phyloP scores from a whole-genome alignment of 2,888 invertebrate species.

The Sminthurinus aureus region DNA sequence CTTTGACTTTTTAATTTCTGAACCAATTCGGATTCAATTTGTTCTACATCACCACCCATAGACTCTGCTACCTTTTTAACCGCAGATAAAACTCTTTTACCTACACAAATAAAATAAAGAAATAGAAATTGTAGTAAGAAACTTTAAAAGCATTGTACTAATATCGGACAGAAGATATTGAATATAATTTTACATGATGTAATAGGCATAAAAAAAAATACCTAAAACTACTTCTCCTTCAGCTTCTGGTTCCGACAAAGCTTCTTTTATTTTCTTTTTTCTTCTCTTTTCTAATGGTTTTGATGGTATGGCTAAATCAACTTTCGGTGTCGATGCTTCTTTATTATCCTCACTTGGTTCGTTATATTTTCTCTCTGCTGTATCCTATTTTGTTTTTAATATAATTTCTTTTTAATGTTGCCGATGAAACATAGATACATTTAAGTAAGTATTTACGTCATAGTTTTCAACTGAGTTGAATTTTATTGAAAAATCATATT shows the following conservation, averaged over 20 bases:
- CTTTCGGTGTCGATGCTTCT: neutral
- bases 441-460: neutral
- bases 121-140: neutral
- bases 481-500: neutral
- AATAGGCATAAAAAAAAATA: neutral
- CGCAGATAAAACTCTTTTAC: constrained; percentile 64
- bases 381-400: neutral
- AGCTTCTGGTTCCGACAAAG: neutral
- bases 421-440: neutral
- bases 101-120: constrained; percentile 28
- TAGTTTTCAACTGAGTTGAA: neutral
- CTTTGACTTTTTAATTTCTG: constrained; percentile 67
- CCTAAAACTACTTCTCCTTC: neutral
- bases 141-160: neutral
- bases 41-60: constrained; percentile 73
- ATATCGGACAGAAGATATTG: neutral
- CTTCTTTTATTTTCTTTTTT: neutral
- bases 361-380: neutral
- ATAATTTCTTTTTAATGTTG: neutral
- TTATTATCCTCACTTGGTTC: neutral
- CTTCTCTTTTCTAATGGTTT: neutral
- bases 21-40: constrained; percentile 78
- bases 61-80: constrained; percentile 76
- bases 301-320: neutral
- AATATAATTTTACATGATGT: neutral